Conservation (phyloP, 1,140 invertebrate genomes). For the Aporrectodea caliginosa region DNA sequence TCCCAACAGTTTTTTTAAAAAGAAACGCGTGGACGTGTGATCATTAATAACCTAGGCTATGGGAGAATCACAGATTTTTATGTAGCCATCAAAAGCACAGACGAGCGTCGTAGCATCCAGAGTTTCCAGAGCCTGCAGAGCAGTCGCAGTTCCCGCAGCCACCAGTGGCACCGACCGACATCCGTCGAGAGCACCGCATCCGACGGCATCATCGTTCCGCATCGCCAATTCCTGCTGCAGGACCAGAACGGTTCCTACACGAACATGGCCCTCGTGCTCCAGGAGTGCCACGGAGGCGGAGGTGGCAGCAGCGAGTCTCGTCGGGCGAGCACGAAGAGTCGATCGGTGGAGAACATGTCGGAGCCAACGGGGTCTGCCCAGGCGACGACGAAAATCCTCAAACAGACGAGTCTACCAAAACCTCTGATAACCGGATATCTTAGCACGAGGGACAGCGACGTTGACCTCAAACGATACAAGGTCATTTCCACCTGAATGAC, state of each 20-base stretch:
- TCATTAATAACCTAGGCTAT: too few relatives aligned
- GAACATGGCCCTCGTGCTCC: slow-evolving; percentile 12
- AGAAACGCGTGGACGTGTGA: too few relatives aligned
- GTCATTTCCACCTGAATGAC: neutral
- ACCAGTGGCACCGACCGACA: slow-evolving; percentile 67
- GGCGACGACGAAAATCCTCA: slow-evolving; percentile 13
- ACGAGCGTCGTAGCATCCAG: slow-evolving; percentile 83
- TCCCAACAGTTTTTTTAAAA: too few relatives aligned
- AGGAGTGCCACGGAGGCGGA: neutral
- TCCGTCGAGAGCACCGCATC: slow-evolving; percentile 61
- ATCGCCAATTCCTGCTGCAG: neutral
- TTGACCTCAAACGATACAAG: neutral
- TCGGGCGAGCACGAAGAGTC: neutral
- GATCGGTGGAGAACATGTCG: slow-evolving; percentile 19
- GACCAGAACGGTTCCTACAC: slow-evolving; percentile 21
- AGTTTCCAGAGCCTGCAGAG: slow-evolving; percentile 63
- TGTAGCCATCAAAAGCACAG: too few relatives aligned
- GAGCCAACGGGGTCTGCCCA: neutral
- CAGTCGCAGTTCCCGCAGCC: slow-evolving; percentile 81
- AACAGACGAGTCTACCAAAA: slow-evolving; percentile 12
- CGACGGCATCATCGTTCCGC: neutral
- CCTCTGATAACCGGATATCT: slow-evolving; percentile 13
- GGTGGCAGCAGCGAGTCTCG: neutral
- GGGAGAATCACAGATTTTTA: too few relatives aligned
- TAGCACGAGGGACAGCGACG: slow-evolving; percentile 1